These are phyloP conservation scores for Amphiprion percula DNA, from an alignment of 2,113 vertebrate genomes.

Conservation along the genomic window DNA sequence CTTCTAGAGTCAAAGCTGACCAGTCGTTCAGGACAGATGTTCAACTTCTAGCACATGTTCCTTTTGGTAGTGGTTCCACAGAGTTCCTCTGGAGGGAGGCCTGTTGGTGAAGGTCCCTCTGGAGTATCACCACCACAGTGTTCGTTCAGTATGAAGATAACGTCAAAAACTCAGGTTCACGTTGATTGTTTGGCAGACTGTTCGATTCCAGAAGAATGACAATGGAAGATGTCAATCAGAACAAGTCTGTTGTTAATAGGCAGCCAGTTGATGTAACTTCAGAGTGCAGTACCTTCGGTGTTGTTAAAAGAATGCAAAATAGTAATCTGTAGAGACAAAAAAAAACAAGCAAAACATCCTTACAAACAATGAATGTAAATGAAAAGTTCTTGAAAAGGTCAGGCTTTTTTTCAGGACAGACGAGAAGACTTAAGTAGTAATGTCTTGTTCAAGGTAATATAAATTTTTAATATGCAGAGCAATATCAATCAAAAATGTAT, in stretches of 20 bases:
- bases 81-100: slow-evolving; percentile 44
- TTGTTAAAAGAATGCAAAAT: background rate
- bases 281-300: slow-evolving; percentile 9
- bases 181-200: background rate
- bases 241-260: too few species aligned
- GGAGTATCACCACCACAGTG: slow-evolving; percentile 20
- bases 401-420: too few species aligned
- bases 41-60: slow-evolving; percentile 83
- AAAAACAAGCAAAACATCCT: background rate
- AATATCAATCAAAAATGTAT: too few species aligned
- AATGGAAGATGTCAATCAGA: slow-evolving; percentile 12
- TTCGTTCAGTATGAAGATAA: slow-evolving; percentile 18
- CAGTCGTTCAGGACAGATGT: slow-evolving; percentile 46
- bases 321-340: slow-evolving; percentile 50
- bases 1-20: slow-evolving; percentile 72
- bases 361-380: background rate
- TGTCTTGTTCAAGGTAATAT: too few species aligned
- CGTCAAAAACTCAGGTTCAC: background rate
- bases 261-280: background rate
- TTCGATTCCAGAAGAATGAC: background rate
- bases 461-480: too few species aligned
- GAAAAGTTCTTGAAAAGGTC: too few species aligned
- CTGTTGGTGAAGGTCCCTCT: slow-evolving; percentile 20
- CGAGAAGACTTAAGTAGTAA: too few species aligned
- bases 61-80: slow-evolving; percentile 36